Base-by-base conservation (phyloP, 2,888 invertebrate species). In the Zootermopsis nevadensis region DNA sequence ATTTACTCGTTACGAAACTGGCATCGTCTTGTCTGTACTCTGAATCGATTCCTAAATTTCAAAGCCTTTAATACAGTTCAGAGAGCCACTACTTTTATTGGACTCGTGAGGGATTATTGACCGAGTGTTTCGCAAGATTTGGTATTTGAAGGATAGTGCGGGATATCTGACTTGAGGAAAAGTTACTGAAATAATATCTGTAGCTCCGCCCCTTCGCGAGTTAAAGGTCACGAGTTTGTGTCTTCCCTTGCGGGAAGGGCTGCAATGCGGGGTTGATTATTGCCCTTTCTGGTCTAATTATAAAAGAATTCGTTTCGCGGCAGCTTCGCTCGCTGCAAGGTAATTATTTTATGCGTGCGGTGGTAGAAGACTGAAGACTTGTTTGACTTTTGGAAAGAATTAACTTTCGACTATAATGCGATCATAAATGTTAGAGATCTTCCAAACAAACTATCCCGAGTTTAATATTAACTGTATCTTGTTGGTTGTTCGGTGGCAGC, bases 201-300 rank as follows among this genome's bases (percentile, higher is more conserved):
- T 19, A 27, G 60, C n/a, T 60, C n/a, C 48, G 60, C 0, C 8
- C 6, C 3, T 60, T n/a, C 60, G 60, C n/a, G 60, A 60, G n/a
- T 60, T n/a, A n/a, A 60, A 27, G 60, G 60, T 8, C 60, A 27
- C n/a, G 60, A 60, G n/a, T 60, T 60, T 60, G n/a, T 3, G 3
- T 60, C 27, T 60, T 60, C 6, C n/a, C n/a, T 69, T 69, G 31
- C 69, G 7, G 69, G 30, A 33, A 33, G 33, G 12, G 6, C 66
- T 79, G 82, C 82, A 79, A 42, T 53, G 77, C 66, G n/a, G 69
- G 31, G 31, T 22, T n/a, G 53, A 53, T 35, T 67, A 69, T 82
- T 82, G 82, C 82, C 82, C 79, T 82, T 79, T 79, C 66, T n/a
- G 38, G 69, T 19, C 77, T 79, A 82, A 82, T 82, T 82, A 82